A percentile compares a stretch with the other conserved stretches of the same genome.
Evolutionary conservation across 2,888 invertebrate genomes (phyloP).

Genomic region (Camponotus fellah): DNA sequence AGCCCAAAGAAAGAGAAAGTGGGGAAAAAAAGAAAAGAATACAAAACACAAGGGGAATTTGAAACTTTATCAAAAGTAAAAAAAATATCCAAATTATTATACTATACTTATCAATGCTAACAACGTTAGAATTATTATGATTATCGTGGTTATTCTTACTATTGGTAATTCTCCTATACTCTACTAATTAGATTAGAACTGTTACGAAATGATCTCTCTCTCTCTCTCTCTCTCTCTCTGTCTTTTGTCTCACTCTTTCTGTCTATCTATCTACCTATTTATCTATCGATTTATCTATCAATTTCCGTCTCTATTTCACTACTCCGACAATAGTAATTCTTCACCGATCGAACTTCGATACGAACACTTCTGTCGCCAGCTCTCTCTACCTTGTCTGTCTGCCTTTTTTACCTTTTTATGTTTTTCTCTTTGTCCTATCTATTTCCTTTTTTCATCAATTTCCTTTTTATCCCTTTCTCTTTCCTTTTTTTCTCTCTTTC

Average conservation of each 20-base stretch:
- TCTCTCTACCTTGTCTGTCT: slow-evolving; percentile 37
- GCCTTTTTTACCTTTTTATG: not conserved
- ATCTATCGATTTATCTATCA: slow-evolving; percentile 10
- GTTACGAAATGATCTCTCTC: slow-evolving; percentile 73
- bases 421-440: not conserved
- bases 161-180: slow-evolving; percentile 79
- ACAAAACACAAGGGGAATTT: slow-evolving; percentile 15
- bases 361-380: slow-evolving; percentile 52
- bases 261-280: slow-evolving; percentile 30
- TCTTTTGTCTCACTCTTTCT: slow-evolving; percentile 31
- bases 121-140: slow-evolving; percentile 75
- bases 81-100: slow-evolving; percentile 65
- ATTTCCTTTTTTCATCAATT: not conserved
- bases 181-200: slow-evolving; percentile 79
- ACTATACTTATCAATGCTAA: slow-evolving; percentile 72
- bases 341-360: slow-evolving; percentile 62
- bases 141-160: slow-evolving; percentile 79
- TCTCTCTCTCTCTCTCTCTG: slow-evolving; percentile 26
- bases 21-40: slow-evolving; percentile 8
- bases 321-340: slow-evolving; percentile 70
- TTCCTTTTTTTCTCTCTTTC: not conserved
- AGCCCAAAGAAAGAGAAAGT: slow-evolving; percentile 19
- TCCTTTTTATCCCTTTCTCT: not conserved
- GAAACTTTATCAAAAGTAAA: slow-evolving; percentile 63
- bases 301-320: slow-evolving; percentile 40